A percentile compares a stretch with the other conserved stretches of the same genome.
Evolutionary conservation across 2,113 vertebrate genomes (phyloP).

Genomic region (Bos javanicus): DNA sequence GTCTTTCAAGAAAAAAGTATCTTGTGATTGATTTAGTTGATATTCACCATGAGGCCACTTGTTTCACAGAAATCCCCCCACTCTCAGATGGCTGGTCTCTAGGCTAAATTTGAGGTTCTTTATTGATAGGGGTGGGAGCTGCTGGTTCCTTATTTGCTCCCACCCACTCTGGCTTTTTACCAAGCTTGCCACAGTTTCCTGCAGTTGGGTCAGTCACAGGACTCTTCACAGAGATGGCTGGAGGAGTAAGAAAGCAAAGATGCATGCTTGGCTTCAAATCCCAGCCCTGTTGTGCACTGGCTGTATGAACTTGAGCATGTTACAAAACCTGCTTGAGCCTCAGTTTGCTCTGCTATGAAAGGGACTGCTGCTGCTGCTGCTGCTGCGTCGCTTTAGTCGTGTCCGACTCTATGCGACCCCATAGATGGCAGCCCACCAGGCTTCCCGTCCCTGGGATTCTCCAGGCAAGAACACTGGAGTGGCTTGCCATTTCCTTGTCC

Average conservation of each 20-base stretch:
- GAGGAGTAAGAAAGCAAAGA: background rate
- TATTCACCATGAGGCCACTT: background rate
- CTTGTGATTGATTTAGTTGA: background rate
- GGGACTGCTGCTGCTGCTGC: too few relatives aligned
- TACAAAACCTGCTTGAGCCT: background rate
- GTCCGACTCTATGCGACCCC: too few relatives aligned
- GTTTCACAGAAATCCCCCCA: background rate
- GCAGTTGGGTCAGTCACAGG: background rate
- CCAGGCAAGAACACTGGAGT: too few relatives aligned
- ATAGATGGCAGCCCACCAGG: too few relatives aligned
- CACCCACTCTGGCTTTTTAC: background rate
- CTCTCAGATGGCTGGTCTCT: background rate
- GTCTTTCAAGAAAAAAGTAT: background rate
- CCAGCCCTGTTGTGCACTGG: background rate
- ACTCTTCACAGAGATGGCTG: background rate
- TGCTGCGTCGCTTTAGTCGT: too few relatives aligned
- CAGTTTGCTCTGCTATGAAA: background rate
- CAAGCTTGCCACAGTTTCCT: background rate
- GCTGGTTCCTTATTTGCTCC: fast-evolving
- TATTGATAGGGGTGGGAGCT: background rate
- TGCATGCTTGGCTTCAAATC: background rate
- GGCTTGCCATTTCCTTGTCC: too few relatives aligned
- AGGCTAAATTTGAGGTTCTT: background rate
- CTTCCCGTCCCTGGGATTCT: too few relatives aligned
- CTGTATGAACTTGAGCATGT: background rate